Base-by-base conservation (phyloP, 2,113 vertebrate genomes). In the Callopanchax toddi region DNA sequence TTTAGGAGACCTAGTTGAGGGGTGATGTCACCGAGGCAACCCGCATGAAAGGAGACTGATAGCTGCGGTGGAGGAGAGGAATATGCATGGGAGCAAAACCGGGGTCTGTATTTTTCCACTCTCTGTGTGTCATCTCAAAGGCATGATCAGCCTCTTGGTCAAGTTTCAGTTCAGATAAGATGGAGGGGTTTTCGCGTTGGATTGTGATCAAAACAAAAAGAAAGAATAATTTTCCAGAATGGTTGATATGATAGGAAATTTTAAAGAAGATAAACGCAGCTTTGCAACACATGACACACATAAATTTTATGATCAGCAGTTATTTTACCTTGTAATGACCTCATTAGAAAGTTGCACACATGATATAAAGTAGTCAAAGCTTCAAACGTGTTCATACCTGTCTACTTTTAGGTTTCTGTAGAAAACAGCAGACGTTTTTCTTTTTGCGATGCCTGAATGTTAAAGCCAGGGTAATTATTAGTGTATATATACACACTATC, bases 101-200 rank as follows among this genome's bases (percentile, higher is more conserved):
- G 78, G 83, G 79, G 72, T 78, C 78, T 86, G 89, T 87, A 85
- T 75, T 87, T 90, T 90, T 89, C 86, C 86, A 86, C 82, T 82
- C 22, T 36, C 71, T 59, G 36, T 64, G 67, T 88, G 86, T 90
- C 85, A 89, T 84, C 82, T 46, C 78, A 76, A 71, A 89, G 80
- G 85, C 67, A 90, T 80, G 80, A 85, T 84, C 20, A 68, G 80
- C 76, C 69, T 56, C 63, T 57, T 68, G 78, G 70, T 84, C 74
- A 73, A 63, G 76, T 86, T 86, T 85, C 84, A 79, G 67, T 45
- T 4, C 76, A 72, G 86, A 89, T 86, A 89, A 87, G 80, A 79
- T 58, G 48, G 16, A 53, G 53, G 17, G 75, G 66, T 51, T 60
- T 34, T 43, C 61, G n/a, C n/a, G n/a, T 45, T 62, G 62, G 61